Percentiles rank a stretch among this genome's conserved stretches.
These are phyloP conservation scores for Ardeotis arabs DNA, from an alignment of 2,113 vertebrate genomes.

Conservation along the genomic window DNA sequence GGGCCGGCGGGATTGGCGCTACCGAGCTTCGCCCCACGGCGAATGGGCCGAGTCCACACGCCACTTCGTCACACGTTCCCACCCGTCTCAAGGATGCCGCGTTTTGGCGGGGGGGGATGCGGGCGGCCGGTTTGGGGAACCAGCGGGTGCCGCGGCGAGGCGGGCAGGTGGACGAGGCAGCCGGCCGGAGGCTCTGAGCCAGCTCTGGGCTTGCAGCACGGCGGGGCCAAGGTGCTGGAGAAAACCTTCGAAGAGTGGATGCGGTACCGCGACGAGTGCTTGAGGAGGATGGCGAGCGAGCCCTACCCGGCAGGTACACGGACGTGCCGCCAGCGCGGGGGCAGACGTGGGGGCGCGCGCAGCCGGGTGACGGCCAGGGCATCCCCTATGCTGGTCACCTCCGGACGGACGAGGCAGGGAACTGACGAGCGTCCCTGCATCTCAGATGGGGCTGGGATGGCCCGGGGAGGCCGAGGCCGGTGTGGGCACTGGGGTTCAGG, in stretches of 20 bases:
- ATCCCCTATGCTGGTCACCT: neutral
- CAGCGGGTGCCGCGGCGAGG: accelerated
- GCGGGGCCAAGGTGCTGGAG: constrained; percentile 76
- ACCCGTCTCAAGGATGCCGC: neutral
- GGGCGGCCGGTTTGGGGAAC: neutral
- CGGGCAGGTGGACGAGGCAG: neutral
- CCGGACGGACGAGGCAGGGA: accelerated
- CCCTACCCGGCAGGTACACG: constrained; percentile 67
- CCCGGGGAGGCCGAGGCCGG: accelerated
- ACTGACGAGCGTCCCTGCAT: accelerated
- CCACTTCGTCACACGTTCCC: accelerated
- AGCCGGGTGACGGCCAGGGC: accelerated
- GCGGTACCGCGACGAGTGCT: constrained; percentile 80
- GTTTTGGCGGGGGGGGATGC: neutral
- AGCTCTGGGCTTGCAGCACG: neutral
- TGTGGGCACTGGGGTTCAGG: neutral
- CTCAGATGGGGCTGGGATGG: neutral
- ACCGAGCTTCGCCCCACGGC: neutral
- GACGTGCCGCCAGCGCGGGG: accelerated
- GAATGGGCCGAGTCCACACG: accelerated
- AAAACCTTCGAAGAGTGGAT: constrained; percentile 83
- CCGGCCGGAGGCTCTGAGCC: neutral
- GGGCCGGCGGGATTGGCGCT: neutral
- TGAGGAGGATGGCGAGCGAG: constrained; percentile 75
- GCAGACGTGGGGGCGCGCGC: accelerated